A percentile compares a stretch with the other conserved stretches of the same genome.
Conservation (phyloP, 2,113 vertebrate species). For the Semicossyphus pulcher region DNA sequence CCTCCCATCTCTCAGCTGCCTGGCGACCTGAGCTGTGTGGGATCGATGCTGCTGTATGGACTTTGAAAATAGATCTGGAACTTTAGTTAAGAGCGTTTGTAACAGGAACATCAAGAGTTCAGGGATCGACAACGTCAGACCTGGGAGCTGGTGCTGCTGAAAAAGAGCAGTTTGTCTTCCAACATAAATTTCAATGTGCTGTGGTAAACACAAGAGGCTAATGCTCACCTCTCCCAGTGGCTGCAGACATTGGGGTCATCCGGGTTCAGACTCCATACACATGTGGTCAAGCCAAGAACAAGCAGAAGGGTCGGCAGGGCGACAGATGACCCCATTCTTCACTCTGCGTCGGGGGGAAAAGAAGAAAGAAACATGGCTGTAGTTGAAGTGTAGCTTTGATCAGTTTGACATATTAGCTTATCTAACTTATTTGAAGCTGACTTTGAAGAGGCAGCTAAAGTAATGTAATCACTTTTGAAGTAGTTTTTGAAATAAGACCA, state of each 20-base stretch:
- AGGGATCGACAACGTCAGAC: slow-evolving; percentile 8
- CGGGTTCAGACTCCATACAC: slow-evolving; percentile 88
- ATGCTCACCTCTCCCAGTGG: slow-evolving; percentile 97
- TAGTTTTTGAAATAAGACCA: not conserved
- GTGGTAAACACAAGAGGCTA: slow-evolving; percentile 13
- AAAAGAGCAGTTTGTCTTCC: not conserved
- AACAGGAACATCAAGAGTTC: slow-evolving; percentile 43
- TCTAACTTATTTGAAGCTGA: not conserved
- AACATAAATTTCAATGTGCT: slow-evolving; percentile 1
- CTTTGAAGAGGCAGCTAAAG: not conserved
- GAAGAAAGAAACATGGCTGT: slow-evolving; percentile 10
- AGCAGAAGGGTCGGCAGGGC: slow-evolving; percentile 77
- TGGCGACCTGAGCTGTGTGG: slow-evolving; percentile 47
- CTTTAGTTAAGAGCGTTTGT: slow-evolving; percentile 54
- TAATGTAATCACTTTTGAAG: not conserved
- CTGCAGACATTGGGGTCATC: slow-evolving; percentile 99
- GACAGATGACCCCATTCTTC: slow-evolving; percentile 82
- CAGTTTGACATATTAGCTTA: not conserved
- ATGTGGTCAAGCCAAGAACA: slow-evolving; percentile 79
- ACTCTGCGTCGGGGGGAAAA: slow-evolving; percentile 58
- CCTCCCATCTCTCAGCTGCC: slow-evolving; percentile 79
- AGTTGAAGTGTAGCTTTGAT: not conserved
- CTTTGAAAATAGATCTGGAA: slow-evolving; percentile 56
- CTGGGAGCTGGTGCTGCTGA: not conserved
- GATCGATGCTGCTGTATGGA: slow-evolving; percentile 70